Conservation (phyloP, 1,140 invertebrate species). For the Neocloeon triangulifer region DNA sequence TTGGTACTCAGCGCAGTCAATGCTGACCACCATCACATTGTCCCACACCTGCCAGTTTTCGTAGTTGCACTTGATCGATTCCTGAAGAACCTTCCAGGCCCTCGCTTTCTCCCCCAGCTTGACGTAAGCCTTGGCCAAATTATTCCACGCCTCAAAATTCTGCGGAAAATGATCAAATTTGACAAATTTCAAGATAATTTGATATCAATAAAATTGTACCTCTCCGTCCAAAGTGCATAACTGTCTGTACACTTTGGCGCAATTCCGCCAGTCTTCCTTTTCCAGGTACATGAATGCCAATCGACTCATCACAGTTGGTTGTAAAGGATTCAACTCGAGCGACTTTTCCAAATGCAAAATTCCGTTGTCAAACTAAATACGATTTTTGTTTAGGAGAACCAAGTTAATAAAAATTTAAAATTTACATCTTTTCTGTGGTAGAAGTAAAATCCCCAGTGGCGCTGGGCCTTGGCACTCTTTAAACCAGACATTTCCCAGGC, state of each 20-base stretch:
- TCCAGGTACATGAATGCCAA: constrained; percentile 66
- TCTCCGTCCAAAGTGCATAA: constrained; percentile 70
- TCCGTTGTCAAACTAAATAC: constrained; percentile 50
- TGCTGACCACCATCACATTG: constrained; percentile 67
- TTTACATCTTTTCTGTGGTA: constrained; percentile 37
- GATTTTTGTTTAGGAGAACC: too few species aligned
- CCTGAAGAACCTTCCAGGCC: constrained; percentile 61
- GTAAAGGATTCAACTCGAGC: constrained; percentile 61
- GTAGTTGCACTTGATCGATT: constrained; percentile 82
- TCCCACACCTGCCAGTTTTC: constrained; percentile 96
- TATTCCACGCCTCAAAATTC: constrained; percentile 94
- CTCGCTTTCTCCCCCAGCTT: constrained; percentile 64
- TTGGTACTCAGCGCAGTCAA: constrained; percentile 41
- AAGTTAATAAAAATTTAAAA: constrained; percentile 7
- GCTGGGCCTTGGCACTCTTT: constrained; percentile 54
- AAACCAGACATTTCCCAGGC: constrained; percentile 75
- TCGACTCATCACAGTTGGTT: constrained; percentile 62
- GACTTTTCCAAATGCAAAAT: constrained; percentile 59
- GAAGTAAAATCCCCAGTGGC: constrained; percentile 61
- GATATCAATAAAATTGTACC: constrained; percentile 17
- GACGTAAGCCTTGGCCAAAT: constrained; percentile 80
- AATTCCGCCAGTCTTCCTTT: constrained; percentile 56
- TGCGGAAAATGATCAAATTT: constrained; percentile 14
- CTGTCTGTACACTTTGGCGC: constrained; percentile 61
- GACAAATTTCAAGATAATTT: not conserved